A percentile compares a stretch with the other conserved stretches of the same genome.
These are phyloP conservation scores for Limnephilus auricula DNA, from an alignment of 2,888 invertebrate species.

Conservation along the genomic window DNA sequence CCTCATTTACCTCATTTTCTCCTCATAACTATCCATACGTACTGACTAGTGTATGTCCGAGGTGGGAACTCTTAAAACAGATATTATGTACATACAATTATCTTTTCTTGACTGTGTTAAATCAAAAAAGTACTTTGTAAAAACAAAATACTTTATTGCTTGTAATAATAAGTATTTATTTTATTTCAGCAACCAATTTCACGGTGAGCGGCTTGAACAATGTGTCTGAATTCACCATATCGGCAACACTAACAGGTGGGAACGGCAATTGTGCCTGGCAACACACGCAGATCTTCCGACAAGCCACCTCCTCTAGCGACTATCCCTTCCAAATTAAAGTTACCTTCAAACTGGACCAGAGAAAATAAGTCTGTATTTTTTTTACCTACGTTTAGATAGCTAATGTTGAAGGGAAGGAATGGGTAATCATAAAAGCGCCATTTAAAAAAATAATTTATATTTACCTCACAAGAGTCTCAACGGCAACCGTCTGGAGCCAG, in stretches of 20 bases:
- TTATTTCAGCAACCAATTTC: slow-evolving; percentile 67
- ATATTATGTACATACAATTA: no score
- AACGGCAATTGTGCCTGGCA: slow-evolving; percentile 90
- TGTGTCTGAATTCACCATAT: slow-evolving; percentile 69
- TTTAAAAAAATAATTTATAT: no score
- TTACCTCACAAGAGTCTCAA: no score
- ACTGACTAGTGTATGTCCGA: no score
- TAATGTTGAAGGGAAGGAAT: not conserved
- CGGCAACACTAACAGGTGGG: slow-evolving; percentile 83
- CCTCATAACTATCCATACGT: not conserved
- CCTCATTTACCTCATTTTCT: not conserved
- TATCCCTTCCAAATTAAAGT: slow-evolving; percentile 72
- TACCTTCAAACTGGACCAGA: not conserved
- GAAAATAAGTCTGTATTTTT: not conserved
- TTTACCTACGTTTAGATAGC: not conserved
- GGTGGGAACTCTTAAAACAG: no score
- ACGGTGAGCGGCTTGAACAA: slow-evolving; percentile 67
- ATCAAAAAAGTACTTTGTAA: not conserved
- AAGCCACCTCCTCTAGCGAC: slow-evolving; percentile 75
- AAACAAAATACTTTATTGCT: no score
- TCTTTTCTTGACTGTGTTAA: no score
- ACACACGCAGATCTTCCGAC: slow-evolving; percentile 95
- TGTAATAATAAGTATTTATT: slow-evolving; percentile 28
- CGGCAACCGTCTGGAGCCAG: no score
- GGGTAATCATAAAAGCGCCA: not conserved